These are phyloP conservation scores for Tursiops truncatus DNA, from an alignment of 2,113 vertebrate genomes.

Conservation along the genomic window DNA sequence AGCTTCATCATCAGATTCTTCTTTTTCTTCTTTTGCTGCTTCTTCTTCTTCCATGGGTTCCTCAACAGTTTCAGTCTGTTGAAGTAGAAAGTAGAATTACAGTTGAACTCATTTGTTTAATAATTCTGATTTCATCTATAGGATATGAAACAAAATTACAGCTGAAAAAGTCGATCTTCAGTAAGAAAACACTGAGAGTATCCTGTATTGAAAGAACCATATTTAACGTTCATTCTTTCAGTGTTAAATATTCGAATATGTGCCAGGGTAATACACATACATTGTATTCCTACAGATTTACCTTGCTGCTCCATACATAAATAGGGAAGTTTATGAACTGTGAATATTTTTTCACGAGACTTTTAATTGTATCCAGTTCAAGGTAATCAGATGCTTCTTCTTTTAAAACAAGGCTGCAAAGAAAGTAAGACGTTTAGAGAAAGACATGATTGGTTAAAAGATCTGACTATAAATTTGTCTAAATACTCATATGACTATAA, in stretches of 20 bases:
- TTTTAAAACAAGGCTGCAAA: constrained; percentile 93
- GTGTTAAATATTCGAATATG: background rate
- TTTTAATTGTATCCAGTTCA: constrained; percentile 99
- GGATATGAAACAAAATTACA: background rate
- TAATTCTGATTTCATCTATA: background rate
- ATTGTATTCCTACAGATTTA: constrained; percentile 62
- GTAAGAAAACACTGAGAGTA: background rate
- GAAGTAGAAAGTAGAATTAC: background rate
- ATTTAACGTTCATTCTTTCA: background rate
- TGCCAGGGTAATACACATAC: background rate
- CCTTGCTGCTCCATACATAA: constrained; percentile 99
- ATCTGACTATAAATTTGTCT: background rate
- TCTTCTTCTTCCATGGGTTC: constrained; percentile 96
- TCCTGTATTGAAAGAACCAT: background rate
- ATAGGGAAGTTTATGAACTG: constrained; percentile 99
- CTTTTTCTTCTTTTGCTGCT: constrained; percentile 86
- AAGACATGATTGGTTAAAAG: background rate
- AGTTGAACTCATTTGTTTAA: background rate
- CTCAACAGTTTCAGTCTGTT: constrained; percentile 96
- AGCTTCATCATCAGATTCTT: constrained; percentile 93
- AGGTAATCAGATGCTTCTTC: constrained; percentile 98
- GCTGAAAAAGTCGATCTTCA: background rate
- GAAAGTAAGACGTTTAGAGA: constrained; percentile 15
- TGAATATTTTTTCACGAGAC: constrained; percentile 96
- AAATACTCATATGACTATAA: background rate